Percentiles rank a stretch among this genome's conserved stretches.
phyloP scores from a whole-genome alignment of 2,797 vertebrate species.

The Sphenopsis melanotis region DNA sequence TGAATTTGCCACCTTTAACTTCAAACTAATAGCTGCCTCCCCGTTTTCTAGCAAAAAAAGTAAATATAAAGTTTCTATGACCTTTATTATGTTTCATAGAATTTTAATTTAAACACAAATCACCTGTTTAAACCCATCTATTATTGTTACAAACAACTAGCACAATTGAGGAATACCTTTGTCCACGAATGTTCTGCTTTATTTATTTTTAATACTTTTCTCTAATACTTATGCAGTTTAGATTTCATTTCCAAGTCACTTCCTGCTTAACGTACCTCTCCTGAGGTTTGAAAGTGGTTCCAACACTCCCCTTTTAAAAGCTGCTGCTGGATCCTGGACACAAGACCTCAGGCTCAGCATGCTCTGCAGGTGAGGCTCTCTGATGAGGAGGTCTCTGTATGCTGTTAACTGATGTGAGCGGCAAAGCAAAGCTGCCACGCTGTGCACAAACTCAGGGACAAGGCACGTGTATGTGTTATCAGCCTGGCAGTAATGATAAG shows the following conservation, averaged over 20 bases:
- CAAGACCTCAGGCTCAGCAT: conserved; percentile 96
- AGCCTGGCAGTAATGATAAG: conserved; percentile 98
- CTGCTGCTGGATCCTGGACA: conserved; percentile 91
- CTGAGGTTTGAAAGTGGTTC: conserved; percentile 87
- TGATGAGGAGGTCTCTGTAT: conserved; percentile 90
- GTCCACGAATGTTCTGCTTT: neutral
- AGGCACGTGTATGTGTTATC: conserved; percentile 98
- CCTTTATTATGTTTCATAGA: neutral
- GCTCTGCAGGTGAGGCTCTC: conserved; percentile 90
- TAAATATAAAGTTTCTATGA: neutral
- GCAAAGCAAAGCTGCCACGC: conserved; percentile 90
- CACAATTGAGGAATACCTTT: neutral
- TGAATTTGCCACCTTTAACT: neutral
- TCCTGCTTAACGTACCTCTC: conserved; percentile 77
- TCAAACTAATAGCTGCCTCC: neutral
- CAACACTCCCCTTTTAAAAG: conserved; percentile 89
- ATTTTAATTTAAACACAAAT: neutral
- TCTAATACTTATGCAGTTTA: neutral
- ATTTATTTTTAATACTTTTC: neutral
- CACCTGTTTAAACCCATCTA: neutral
- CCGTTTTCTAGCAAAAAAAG: neutral
- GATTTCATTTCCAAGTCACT: neutral
- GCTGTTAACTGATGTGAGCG: conserved; percentile 85
- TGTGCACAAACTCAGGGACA: conserved; percentile 97
- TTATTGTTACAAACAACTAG: neutral